Evolutionary conservation across 2,113 vertebrate species (phyloP), one percentile per base, ranked within the genome.

Genomic region (Jacana jacana): DNA sequence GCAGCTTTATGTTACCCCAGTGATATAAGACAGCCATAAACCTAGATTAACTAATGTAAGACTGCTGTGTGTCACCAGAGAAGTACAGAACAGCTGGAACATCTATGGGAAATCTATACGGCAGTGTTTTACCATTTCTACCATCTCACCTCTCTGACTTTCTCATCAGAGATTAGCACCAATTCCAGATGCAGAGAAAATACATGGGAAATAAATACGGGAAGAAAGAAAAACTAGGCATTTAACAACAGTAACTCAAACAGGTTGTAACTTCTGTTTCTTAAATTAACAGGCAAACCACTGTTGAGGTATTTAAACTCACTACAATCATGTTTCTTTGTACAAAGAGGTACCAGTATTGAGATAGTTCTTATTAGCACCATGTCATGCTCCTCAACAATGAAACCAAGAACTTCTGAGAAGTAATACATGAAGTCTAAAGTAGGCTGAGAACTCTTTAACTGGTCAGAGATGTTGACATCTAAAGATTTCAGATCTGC

Each of bases 331-430:
- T 30, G 72, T 78, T 68, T 76, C 49, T 68, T 51, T 51, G 35
- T 48, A 83, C 17, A n/a, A 91, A 84, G 39, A 91, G 66, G 92
- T 39, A 95, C 52, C 7, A 87, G 40, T 60, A 75, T 13, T 75
- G 79, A 82, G n/a, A 37, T 70, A 54, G n/a, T 60, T 93, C 81
- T 97, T 97, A 95, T 88, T 96, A 95, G 84, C 86, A 82, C 13
- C 37, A 92, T 4, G 11, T 80, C 79, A 63, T 48, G 63, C 77
- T 86, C 72, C 87, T 91, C 49, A 49, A 22, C 4, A 82, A 54
- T 73, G 39, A 94, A 94, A 91, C 19, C 42, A 94, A 68, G 61
- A 79, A 28, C 37, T 91, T 68, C 77, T 87, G 58, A 85, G 39
- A 71, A 76, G 31, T 8, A 83, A 40, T 48, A 37, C 16, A 57